Conservation (phyloP, 2,888 invertebrate species). For the Neria commutata region DNA sequence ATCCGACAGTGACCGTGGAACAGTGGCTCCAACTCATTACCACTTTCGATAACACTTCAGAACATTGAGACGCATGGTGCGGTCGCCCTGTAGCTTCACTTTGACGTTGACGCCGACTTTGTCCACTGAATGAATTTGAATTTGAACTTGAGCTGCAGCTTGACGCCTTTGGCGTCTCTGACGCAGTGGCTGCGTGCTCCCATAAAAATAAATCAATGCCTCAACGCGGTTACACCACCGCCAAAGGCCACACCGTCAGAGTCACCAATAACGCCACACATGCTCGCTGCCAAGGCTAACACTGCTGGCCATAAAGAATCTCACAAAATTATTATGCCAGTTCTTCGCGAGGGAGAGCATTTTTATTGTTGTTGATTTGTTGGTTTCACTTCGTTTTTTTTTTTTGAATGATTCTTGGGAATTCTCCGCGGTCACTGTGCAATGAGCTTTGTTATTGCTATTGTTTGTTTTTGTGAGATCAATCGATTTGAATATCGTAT, state of each 20-base stretch:
- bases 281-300: background rate
- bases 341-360: background rate
- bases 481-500: slow-evolving; percentile 2
- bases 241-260: background rate
- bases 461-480: background rate
- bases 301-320: slow-evolving; percentile 1
- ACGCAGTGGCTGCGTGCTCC: background rate
- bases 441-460: background rate
- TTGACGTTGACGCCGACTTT: background rate
- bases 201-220: slow-evolving; percentile 5
- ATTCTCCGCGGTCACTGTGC: background rate
- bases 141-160: background rate
- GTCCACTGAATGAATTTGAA: too few species aligned
- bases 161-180: background rate
- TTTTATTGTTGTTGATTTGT: background rate
- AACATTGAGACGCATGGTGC: too few species aligned
- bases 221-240: too few species aligned
- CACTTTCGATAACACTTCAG: slow-evolving; percentile 4
- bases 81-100: too few species aligned
- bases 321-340: background rate
- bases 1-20: too few species aligned
- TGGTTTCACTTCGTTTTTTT: background rate
- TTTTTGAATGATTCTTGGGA: background rate
- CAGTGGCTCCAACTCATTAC: background rate
- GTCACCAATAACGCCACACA: too few species aligned